Evolutionary conservation across 2,797 vertebrate species (phyloP), one percentile per base, ranked within the genome.

Genomic region (Synaphobranchus kaupii): DNA sequence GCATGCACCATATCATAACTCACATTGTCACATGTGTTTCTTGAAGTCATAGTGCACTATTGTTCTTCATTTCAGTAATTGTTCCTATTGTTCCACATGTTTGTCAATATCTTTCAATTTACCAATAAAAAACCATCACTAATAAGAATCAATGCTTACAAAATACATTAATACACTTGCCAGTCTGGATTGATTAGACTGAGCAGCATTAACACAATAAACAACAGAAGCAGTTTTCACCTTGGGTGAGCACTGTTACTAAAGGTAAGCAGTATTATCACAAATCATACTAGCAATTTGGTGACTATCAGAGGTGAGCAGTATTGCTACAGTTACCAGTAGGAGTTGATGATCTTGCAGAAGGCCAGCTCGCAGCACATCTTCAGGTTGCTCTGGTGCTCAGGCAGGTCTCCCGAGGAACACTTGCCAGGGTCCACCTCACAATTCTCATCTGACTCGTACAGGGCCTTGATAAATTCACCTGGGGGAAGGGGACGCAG

Each of bases 271-370:
- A 34, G 68, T 31, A 34, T 34, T 71, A 71, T 12, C 9, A 71
- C 22, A n/a, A 20, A 13, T 31, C 6, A 4, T n/a, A 31, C 9
- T 34, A 34, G 50, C 5, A 52, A 52, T 10, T 8, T 4, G 68
- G 28, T 12, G 9, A 73, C 10, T 73, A 17, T 3, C 34, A 47
- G 47, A 81, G 78, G 47, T 50, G 78, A 81, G 44, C 22, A 48
- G 8, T 9, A 50, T n/a, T 1, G 20, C 94, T 94, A 39, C 92
- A 8, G 17, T 91, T 87, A 98, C 97, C 97, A 97, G 95, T 97
- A 98, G 85, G 97, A 99, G 94, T 98, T 99, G 95, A 99, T 99
- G 96, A 99, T 99, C 93, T 99, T 99, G 97, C 99, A 99, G 95
- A 99, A 99, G 87, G 99, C 99, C 92, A 99, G 95, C 90, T 99